A percentile compares a stretch with the other conserved stretches of the same genome.
Evolutionary conservation across 1,140 invertebrate species (phyloP).

Genomic region (Papilio helenus): DNA sequence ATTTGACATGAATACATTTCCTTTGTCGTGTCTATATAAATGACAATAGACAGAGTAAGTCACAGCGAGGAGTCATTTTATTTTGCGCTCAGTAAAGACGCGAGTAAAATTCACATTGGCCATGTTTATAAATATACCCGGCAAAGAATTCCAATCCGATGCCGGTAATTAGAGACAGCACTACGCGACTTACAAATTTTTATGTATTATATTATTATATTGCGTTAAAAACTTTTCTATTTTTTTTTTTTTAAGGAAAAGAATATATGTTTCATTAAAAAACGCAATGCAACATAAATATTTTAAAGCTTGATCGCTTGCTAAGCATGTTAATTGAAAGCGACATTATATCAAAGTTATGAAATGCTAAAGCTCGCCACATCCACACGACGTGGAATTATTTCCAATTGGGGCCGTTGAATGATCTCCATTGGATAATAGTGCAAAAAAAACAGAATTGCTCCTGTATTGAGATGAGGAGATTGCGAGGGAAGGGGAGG

Average conservation of each 20-base stretch:
- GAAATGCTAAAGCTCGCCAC: not conserved
- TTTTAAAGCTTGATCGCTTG: no score
- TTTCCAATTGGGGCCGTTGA: conserved; percentile 33
- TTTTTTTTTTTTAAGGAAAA: no score
- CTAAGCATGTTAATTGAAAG: no score
- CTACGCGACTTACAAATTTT: not conserved
- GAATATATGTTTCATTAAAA: no score
- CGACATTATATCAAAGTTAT: not conserved
- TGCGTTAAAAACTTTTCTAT: no score
- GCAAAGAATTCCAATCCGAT: not conserved
- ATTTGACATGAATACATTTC: not conserved
- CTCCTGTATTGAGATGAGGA: conserved; percentile 39
- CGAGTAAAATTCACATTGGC: conserved; percentile 10
- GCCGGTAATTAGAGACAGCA: not conserved
- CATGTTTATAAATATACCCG: conserved; percentile 4
- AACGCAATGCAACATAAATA: no score
- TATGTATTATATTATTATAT: no score
- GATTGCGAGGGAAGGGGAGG: conserved; percentile 40
- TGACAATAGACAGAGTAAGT: not conserved
- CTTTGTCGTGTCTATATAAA: not conserved
- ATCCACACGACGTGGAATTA: not conserved
- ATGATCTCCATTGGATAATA: conserved; percentile 43
- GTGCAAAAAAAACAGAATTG: conserved; percentile 37
- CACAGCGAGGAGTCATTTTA: not conserved
- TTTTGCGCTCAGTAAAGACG: not conserved